Evolutionary conservation across 2,888 invertebrate genomes (phyloP), one percentile per base, ranked within the genome.

Genomic region (Drosophila melanosoma): DNA sequence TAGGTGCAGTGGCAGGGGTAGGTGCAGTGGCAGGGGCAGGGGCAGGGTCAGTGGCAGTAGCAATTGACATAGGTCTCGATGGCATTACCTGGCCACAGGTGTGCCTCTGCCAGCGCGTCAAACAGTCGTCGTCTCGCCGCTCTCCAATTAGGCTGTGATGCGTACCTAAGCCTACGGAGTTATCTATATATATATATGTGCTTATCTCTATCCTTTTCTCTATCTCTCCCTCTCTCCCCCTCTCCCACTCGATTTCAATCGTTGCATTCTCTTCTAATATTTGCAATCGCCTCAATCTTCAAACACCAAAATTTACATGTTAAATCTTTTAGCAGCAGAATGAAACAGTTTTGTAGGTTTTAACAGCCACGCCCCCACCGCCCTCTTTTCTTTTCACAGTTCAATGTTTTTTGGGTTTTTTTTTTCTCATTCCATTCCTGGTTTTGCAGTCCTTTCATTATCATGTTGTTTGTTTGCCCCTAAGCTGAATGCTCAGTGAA

Each of bases 21-120:
- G 53, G 23, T 23, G 52, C 53, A 71, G 36, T 23, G 54, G 42
- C 60, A 71, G 36, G 29, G 54, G 42, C 60, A 72, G 40, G 51
- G 62, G 32, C 58, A 54, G 45, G 33, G 26, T 8, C 38, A 26
- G 29, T 36, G 42, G 54, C 57, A 42, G 42, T 15, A 38, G n/a
- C 60, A 62, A 23, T 65, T 59, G 69, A 59, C 45, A 53, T 57
- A 35, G 71, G 69, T 58, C 40, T 32, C n/a, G 29, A n/a, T 32
- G 23, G n/a, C 29, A 59, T 35, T 73, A 76, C 74, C 78, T 73
- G 78, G 38, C 52, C 74, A 35, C 69, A 77, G 76, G 68, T 65
- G 73, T 71, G 73, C 51, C 11, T 15, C 54, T 38, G 65, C 40
- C 58, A 59, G 64, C 35, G 61, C 57, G 61, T 68, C 35, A 54